Base-by-base conservation (phyloP, 2,888 invertebrate species). In the Osmoderma eremita region DNA sequence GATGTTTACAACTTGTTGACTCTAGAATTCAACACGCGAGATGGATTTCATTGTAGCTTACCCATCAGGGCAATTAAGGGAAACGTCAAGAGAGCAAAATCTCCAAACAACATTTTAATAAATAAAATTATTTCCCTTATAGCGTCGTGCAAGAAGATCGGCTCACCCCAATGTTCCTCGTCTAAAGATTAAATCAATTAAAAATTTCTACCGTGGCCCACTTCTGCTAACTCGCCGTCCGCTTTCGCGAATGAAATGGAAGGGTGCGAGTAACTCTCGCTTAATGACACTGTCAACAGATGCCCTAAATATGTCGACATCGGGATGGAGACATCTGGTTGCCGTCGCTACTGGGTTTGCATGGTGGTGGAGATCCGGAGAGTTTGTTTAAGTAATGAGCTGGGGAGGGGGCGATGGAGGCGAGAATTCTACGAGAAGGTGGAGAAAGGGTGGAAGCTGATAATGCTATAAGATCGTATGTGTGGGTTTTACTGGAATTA, bases 271-370 rank as follows among this genome's bases (percentile, higher is more conserved):
- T 63, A 63, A 66, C 50, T 61, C 65, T 65, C 63, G 65, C 50
- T 22, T 69, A 69, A 71, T 71, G 65, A 68, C 67, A 65, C 63
- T 67, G 70, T 69, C 71, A 69, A 70, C 71, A 73, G 72, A 70
- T 72, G 72, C 69, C 71, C 65, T 67, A 69, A 74, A 73, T 75
- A 74, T 74, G 72, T 72, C 72, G 73, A 72, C 72, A 72, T 71
- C 67, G 67, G 70, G 69, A 71, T 68, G 71, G 69, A 74, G 72
- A 72, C 74, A 74, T 75, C 73, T 74, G 73, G 62, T 67, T 56
- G 70, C 70, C 68, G 50, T 53, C 41, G 15, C 41, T 36, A 15
- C 36, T 42, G 50, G 20, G 66, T 66, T 63, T 67, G 67, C 68
- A 62, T 63, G 38, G 18, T 36, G 17, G 20, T 53, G 24, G 54